Evolutionary conservation across 2,888 invertebrate species (phyloP).

Genomic region (Caenorhabditis macrosperma): DNA sequence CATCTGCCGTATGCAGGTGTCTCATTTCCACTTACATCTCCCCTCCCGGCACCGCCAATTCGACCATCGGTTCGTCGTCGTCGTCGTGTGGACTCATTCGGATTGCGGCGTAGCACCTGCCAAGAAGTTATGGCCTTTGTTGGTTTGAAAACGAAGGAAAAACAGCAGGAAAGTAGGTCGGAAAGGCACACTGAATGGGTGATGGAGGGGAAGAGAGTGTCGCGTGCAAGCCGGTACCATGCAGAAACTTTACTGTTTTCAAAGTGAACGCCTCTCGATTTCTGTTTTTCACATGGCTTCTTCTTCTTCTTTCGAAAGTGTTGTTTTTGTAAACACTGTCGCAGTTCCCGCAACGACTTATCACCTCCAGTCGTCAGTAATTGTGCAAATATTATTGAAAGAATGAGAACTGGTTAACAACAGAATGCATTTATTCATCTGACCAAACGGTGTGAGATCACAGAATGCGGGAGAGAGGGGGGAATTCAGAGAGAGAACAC

Average conservation of each 20-base stretch:
- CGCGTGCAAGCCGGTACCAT: constrained; percentile 10
- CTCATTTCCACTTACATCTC: constrained; percentile 8
- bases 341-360: background rate
- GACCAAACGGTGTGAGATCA: constrained; percentile 31
- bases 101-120: constrained; percentile 27
- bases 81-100: constrained; percentile 14
- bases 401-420: constrained; percentile 7
- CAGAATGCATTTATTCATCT: constrained; percentile 32
- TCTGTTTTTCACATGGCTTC: background rate
- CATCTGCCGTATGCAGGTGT: constrained; percentile 19
- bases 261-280: background rate
- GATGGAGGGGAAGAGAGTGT: background rate
- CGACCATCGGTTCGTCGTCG: constrained; percentile 18
- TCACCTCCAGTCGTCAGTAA: background rate
- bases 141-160: background rate
- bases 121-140: background rate
- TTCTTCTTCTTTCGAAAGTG: too few species aligned
- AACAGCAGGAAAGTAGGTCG: background rate
- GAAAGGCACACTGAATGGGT: background rate
- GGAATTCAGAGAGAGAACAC: too few species aligned
- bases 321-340: constrained; percentile 10
- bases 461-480: constrained; percentile 1
- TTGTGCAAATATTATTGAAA: background rate
- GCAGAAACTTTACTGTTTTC: constrained; percentile 9
- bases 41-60: background rate